Percentiles rank a stretch among this genome's conserved stretches.
Conservation (phyloP, 2,113 vertebrate species). For the Delphinus delphis region DNA sequence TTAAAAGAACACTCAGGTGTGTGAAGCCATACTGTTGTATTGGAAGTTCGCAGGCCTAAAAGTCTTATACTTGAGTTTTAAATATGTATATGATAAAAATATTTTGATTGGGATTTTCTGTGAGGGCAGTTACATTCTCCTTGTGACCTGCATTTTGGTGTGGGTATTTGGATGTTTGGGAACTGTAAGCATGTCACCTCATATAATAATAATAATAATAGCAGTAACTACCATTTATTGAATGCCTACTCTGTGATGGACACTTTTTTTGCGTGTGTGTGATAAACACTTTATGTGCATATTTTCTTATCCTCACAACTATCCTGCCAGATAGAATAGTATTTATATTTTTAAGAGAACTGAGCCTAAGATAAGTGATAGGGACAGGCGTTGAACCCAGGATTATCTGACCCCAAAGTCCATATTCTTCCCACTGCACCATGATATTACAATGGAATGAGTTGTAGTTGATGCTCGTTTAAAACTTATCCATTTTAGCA, state of each 20-base stretch:
- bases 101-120: not conserved
- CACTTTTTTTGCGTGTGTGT: too few species aligned
- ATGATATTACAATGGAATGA: not conserved
- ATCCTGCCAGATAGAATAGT: not conserved
- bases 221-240: not conserved
- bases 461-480: not conserved
- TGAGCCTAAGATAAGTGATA: not conserved
- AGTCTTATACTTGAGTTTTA: constrained; percentile 37
- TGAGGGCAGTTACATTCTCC: not conserved
- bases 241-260: not conserved
- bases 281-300: not conserved
- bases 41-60: constrained; percentile 55
- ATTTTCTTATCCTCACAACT: not conserved
- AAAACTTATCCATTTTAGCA: not conserved
- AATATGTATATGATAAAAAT: not conserved
- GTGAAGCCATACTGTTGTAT: constrained; percentile 47
- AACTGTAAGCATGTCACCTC: not conserved
- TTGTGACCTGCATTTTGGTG: not conserved
- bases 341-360: constrained; percentile 13
- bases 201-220: not conserved
- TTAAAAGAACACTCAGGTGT: constrained; percentile 52
- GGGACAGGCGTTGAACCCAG: not conserved
- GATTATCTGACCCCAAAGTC: not conserved
- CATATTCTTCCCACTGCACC: not conserved
- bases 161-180: not conserved